These are phyloP conservation scores for Ectemnius lituratus DNA, from an alignment of 2,888 invertebrate species.

Conservation along the genomic window DNA sequence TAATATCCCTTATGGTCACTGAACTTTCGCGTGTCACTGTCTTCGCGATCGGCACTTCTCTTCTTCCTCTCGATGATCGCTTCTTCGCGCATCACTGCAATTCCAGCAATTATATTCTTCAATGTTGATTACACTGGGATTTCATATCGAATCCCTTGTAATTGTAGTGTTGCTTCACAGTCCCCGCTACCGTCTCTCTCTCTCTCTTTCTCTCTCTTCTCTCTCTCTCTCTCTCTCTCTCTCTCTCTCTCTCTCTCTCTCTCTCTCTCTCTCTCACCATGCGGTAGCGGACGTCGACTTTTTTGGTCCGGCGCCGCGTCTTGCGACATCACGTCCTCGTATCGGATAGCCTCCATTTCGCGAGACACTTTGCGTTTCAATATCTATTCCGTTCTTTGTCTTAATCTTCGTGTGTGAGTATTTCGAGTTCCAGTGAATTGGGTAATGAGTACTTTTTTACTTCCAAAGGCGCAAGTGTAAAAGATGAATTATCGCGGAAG, in stretches of 20 bases:
- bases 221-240: neutral
- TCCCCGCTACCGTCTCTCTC: neutral
- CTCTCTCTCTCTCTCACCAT: neutral
- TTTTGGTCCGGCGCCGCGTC: neutral
- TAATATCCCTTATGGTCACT: constrained; percentile 75
- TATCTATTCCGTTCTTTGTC: too few relatives aligned
- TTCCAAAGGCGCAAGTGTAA: too few relatives aligned
- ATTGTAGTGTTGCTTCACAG: neutral
- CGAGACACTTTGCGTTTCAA: neutral
- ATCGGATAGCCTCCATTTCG: neutral
- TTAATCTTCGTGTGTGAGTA: too few relatives aligned
- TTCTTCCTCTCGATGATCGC: too few relatives aligned
- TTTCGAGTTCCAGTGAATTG: too few relatives aligned
- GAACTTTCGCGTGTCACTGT: constrained; percentile 71
- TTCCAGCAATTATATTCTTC: neutral
- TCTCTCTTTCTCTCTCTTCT: neutral
- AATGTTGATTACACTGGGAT: too few relatives aligned
- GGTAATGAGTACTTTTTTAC: too few relatives aligned
- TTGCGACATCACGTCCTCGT: constrained; percentile 1
- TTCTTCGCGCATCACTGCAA: constrained; percentile 2
- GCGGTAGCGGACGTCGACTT: neutral
- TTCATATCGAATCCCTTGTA: too few relatives aligned
- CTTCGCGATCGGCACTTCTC: constrained; percentile 61
- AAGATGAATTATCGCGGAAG: too few relatives aligned
- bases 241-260: neutral